Evolutionary conservation across 2,113 vertebrate genomes (phyloP).

Genomic region (Cephalopterus ornatus): DNA sequence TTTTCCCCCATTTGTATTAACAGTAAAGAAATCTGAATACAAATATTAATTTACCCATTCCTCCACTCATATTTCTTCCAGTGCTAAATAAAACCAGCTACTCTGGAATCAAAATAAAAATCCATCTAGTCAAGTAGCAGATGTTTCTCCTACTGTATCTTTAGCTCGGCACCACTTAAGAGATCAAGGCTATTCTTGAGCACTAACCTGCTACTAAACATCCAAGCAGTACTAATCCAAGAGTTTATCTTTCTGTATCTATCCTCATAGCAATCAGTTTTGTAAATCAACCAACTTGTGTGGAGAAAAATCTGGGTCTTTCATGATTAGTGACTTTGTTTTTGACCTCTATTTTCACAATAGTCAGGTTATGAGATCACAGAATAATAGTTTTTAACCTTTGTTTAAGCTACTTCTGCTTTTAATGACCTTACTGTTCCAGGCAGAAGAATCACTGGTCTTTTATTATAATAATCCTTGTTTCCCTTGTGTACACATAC

Average conservation of each 20-base stretch:
- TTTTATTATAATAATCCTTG: not conserved
- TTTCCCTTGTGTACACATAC: not conserved
- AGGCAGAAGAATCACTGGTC: too few species aligned
- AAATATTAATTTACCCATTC: not conserved
- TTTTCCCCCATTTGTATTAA: not conserved
- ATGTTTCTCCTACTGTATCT: not conserved
- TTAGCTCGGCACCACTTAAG: not conserved
- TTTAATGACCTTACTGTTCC: not conserved
- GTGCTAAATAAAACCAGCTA: not conserved
- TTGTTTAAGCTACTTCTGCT: not conserved
- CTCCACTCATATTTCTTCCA: not conserved
- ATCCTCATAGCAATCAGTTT: not conserved
- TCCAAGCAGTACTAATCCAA: not conserved
- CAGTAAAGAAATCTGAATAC: not conserved
- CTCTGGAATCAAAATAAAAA: not conserved
- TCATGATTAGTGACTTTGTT: not conserved
- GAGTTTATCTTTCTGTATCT: not conserved
- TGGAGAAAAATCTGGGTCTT: not conserved
- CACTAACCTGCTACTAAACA: not conserved
- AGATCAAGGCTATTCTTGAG: not conserved
- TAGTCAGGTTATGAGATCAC: not conserved
- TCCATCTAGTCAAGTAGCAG: not conserved
- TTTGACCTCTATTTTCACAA: not conserved
- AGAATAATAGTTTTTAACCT: not conserved
- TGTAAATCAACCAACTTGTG: not conserved